phyloP scores from a whole-genome alignment of 2,888 invertebrate genomes.

The Aethes cnicana region DNA sequence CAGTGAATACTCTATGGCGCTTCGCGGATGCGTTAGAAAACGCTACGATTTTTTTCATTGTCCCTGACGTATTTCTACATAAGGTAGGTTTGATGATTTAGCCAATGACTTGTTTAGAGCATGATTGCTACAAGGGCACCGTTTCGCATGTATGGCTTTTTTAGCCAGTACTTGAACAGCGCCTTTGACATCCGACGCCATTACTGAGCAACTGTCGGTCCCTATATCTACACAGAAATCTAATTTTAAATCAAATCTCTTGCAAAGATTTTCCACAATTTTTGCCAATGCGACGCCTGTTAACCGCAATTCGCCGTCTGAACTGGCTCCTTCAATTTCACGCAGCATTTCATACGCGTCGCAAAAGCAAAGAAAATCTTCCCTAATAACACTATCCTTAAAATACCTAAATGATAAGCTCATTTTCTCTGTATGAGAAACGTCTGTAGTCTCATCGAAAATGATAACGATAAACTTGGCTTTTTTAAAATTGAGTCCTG shows the following conservation, averaged over 20 bases:
- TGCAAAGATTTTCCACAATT: slow-evolving; percentile 36
- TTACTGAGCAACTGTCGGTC: slow-evolving; percentile 44
- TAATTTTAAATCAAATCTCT: slow-evolving; percentile 38
- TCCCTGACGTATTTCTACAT: slow-evolving; percentile 33
- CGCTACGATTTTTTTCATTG: slow-evolving; percentile 31
- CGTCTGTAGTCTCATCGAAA: slow-evolving; percentile 45
- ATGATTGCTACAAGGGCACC: slow-evolving; percentile 42
- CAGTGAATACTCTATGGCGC: slow-evolving; percentile 25
- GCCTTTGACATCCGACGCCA: slow-evolving; percentile 42
- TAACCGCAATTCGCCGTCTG: slow-evolving; percentile 33
- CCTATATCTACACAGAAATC: slow-evolving; percentile 36
- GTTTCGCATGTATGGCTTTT: slow-evolving; percentile 36
- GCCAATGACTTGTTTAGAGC: slow-evolving; percentile 40
- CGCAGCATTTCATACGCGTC: slow-evolving; percentile 28
- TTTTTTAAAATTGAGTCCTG: slow-evolving; percentile 32
- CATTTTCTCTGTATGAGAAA: slow-evolving; percentile 33
- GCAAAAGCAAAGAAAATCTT: slow-evolving; percentile 29
- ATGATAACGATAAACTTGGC: slow-evolving; percentile 37
- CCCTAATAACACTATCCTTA: slow-evolving; percentile 29
- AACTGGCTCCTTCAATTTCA: slow-evolving; percentile 21
- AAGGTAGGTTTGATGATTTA: slow-evolving; percentile 36
- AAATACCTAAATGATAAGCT: slow-evolving; percentile 41
- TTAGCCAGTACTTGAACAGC: slow-evolving; percentile 37
- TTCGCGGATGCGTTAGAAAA: slow-evolving; percentile 32
- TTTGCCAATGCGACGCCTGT: slow-evolving; percentile 37